Conservation (phyloP, 2,797 vertebrate species). For the Simalia tracyae region DNA sequence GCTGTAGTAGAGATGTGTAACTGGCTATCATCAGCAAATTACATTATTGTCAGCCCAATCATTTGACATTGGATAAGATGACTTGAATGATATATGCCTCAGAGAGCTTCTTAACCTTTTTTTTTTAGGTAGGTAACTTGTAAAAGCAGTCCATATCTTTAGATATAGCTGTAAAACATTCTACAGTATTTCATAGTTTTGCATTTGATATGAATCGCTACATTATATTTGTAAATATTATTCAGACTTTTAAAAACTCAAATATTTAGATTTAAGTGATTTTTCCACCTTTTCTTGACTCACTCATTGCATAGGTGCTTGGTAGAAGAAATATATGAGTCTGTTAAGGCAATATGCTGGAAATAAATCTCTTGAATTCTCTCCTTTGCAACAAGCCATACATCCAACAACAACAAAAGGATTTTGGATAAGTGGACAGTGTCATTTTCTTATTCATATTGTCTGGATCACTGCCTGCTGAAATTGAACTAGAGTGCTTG, state of each 20-base stretch:
- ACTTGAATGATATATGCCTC: background rate
- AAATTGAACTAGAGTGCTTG: slow-evolving; percentile 16
- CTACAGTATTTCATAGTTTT: background rate
- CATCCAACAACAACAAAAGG: background rate
- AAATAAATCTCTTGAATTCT: slow-evolving; percentile 5
- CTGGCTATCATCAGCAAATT: background rate
- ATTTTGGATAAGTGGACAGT: slow-evolving; percentile 12
- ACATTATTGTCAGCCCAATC: background rate
- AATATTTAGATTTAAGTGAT: background rate
- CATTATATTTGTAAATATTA: background rate
- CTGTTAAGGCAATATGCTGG: slow-evolving; percentile 18
- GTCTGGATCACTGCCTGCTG: slow-evolving; percentile 23
- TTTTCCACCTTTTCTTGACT: background rate
- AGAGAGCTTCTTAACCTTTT: background rate
- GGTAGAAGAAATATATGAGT: background rate
- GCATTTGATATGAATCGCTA: slow-evolving; percentile 12
- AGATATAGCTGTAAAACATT: background rate
- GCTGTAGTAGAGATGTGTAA: background rate
- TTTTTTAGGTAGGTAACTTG: background rate
- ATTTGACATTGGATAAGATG: background rate
- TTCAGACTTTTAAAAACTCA: background rate
- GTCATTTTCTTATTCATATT: background rate
- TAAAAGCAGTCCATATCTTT: background rate
- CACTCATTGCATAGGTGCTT: background rate
- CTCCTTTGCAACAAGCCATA: background rate